These are phyloP conservation scores for Plutomurus gul DNA, from an alignment of 1,140 invertebrate species.

Conservation along the genomic window DNA sequence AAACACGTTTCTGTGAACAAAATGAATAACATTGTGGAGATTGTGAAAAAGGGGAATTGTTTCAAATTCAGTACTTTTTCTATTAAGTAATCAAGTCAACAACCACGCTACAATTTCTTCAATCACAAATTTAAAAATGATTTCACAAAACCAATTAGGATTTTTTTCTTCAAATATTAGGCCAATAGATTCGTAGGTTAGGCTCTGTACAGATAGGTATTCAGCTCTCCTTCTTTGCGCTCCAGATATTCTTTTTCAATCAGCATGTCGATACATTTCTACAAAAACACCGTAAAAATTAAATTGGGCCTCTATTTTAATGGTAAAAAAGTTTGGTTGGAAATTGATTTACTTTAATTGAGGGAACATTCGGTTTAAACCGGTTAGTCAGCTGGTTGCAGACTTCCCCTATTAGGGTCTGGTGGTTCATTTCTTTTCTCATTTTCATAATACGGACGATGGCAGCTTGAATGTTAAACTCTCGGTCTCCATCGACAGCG, in stretches of 20 bases:
- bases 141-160: too few species aligned
- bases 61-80: too few species aligned
- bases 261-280: constrained; percentile 99
- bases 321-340: background rate
- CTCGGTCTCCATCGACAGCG: constrained; percentile 97
- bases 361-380: constrained; percentile 93
- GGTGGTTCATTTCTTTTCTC: constrained; percentile 92
- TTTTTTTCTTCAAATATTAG: too few species aligned
- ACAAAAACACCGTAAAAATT: constrained; percentile 58
- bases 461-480: constrained; percentile 94
- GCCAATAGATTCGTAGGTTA: too few species aligned
- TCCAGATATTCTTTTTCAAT: constrained; percentile 99
- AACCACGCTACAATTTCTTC: too few species aligned
- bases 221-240: constrained; percentile 92
- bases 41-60: too few species aligned
- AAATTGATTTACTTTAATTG: constrained; percentile 80
- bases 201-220: constrained; percentile 91
- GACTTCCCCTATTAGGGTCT: constrained; percentile 93
- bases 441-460: constrained; percentile 99
- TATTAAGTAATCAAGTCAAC: too few species aligned
- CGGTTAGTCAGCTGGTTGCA: constrained; percentile 89
- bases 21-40: too few species aligned
- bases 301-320: background rate
- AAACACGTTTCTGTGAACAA: too few species aligned
- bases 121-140: too few species aligned